Base-by-base conservation (phyloP, 1,140 invertebrate species). In the Hycleus cichorii region DNA sequence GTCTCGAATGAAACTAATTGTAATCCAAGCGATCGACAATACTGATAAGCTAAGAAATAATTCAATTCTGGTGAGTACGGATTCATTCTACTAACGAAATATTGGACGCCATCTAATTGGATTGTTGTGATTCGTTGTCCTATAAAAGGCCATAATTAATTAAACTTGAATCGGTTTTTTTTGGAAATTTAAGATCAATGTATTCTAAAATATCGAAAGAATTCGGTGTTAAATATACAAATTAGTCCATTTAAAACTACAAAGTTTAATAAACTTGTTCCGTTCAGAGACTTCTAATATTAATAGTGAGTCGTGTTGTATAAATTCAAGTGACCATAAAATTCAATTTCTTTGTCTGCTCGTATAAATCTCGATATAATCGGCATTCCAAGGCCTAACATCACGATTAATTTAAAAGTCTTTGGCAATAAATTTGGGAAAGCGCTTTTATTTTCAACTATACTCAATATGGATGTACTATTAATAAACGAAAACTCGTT, bases 31-130 rank as follows among this genome's bases (percentile, higher is more conserved):
- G 89, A 91, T 66, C 89, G 84, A 72, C 90, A 93, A 71, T 92
- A 92, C 68, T 93, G 88, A 72, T 91, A 93, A 39, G 89, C 88
- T 66, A 91, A 76, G 81, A 88, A 90, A 72, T 89, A 93, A 75
- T 92, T 92, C 49, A 92, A 79, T 69, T 89, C 86, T 8, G 89
- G 88, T 58, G 88, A 89, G 76, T 92, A 92, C 5, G 90, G 90
- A 72, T 91, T 91, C 84, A 91, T 89, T 68, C 88, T 79, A 60
- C 88, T 91, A 55, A 93, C 87, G 74, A 90, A 93, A 72, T 93
- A 93, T 69, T 91, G 89, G 26, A 90, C 86, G 45, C 88, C 89
- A 75, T 89, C 89, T 69, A 90, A 70, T 69, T 90, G 87, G 64
- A 90, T 90, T 49, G 88, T 91, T 26, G 86, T 90, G 76, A 90